phyloP scores from a whole-genome alignment of 2,888 invertebrate species.

The Hydrotaea diabolus region DNA sequence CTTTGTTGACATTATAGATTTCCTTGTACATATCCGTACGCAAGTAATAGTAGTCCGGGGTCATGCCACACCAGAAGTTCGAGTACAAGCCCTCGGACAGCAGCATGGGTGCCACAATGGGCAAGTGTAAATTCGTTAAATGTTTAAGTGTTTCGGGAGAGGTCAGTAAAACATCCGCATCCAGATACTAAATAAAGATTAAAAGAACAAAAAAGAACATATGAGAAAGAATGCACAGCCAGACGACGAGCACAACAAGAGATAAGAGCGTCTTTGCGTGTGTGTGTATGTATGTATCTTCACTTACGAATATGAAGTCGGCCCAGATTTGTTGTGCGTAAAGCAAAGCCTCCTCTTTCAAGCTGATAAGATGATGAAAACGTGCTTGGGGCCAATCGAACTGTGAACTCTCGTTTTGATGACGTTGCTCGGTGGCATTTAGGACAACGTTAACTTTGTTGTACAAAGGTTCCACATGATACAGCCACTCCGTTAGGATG shows the following conservation, averaged over 20 bases:
- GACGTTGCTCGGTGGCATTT: constrained; percentile 76
- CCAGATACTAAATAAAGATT: constrained; percentile 85
- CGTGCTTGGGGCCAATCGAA: constrained; percentile 89
- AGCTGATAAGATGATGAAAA: constrained; percentile 88
- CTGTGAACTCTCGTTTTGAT: constrained; percentile 84
- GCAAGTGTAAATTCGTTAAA: constrained; percentile 84
- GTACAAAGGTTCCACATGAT: constrained; percentile 84
- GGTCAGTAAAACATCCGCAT: constrained; percentile 91
- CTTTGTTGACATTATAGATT: constrained; percentile 86
- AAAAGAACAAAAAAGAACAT: constrained; percentile 23
- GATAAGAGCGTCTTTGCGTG: constrained; percentile 56
- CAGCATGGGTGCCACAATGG: constrained; percentile 92
- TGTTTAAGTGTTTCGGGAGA: constrained; percentile 84
- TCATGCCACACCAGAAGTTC: constrained; percentile 98
- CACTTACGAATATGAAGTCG: constrained; percentile 91
- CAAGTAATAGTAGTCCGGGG: constrained; percentile 89
- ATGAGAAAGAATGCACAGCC: not conserved
- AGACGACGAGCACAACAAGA: not conserved
- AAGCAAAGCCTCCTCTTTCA: constrained; percentile 89
- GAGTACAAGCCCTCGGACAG: constrained; percentile 93
- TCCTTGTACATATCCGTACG: constrained; percentile 92
- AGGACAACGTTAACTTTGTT: constrained; percentile 84
- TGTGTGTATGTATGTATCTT: not conserved
- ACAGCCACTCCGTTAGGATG: constrained; percentile 88
- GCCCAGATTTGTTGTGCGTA: constrained; percentile 91